Evolutionary conservation across 2,888 invertebrate genomes (phyloP).

Genomic region (Apantesis nais): DNA sequence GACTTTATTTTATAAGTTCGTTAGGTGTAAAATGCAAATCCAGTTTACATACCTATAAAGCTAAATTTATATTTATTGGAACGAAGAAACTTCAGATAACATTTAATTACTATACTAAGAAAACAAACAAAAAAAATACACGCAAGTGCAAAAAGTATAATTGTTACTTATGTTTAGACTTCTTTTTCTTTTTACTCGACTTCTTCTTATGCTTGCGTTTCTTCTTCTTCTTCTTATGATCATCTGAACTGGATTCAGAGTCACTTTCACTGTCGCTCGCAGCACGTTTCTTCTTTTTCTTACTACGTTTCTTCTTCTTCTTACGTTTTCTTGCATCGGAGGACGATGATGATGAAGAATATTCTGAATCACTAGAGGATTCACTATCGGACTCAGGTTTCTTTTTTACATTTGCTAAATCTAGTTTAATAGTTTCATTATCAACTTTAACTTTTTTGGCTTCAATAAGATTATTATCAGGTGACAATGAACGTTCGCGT

Average conservation of each 20-base stretch:
- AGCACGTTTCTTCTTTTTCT: conserved; percentile 86
- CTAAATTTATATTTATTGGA: conserved; percentile 30
- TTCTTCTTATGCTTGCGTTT: conserved; percentile 90
- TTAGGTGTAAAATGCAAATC: conserved; percentile 28
- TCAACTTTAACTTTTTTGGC: conserved; percentile 71
- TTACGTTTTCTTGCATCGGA: conserved; percentile 85
- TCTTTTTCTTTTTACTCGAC: conserved; percentile 90
- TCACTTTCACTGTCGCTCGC: conserved; percentile 88
- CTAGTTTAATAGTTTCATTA: conserved; percentile 79
- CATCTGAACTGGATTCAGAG: conserved; percentile 88
- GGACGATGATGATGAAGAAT: conserved; percentile 80
- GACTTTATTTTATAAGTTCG: conserved; percentile 24
- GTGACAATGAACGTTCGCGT: conserved; percentile 70
- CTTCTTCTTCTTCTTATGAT: conserved; percentile 88
- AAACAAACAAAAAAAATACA: conserved; percentile 32
- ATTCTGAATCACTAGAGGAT: conserved; percentile 77
- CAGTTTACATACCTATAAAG: conserved; percentile 24
- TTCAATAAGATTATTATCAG: conserved; percentile 57
- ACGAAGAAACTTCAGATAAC: conserved; percentile 34
- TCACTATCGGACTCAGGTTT: conserved; percentile 78
- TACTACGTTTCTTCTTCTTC: conserved; percentile 87
- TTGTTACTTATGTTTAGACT: conserved; percentile 83
- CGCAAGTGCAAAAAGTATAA: conserved; percentile 19
- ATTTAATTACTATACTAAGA: conserved; percentile 25
- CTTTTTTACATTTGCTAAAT: conserved; percentile 80